Evolutionary conservation across 2,888 invertebrate genomes (phyloP), one percentile per base, ranked within the genome.

Genomic region (Cistogaster globosa): DNA sequence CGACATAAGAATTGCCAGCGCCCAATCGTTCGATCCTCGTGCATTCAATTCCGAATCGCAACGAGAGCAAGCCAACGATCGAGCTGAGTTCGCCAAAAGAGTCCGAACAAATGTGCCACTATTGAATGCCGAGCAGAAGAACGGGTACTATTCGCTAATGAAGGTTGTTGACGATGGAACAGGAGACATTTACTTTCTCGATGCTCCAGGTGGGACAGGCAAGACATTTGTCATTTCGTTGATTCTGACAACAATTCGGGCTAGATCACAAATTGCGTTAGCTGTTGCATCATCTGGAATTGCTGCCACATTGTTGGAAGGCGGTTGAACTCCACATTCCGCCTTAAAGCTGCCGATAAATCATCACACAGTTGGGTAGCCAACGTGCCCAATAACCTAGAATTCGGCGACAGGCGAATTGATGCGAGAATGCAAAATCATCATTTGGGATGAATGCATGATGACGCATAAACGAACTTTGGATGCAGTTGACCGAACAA

Each of bases 221-320:
- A 77, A 65, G 58, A 67, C 68, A 20, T 71, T 65, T 36, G 32
- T 55, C 2, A 20, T 55, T 22, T 22, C 22, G 4, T 20, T 22
- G 12, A 20, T 20, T 22, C 12, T 55, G 18, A 36, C 60, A 32
- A 57, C 42, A 26, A 14, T 20, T 55, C 22, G 32, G 45, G 0
- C 12, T 1, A 14, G 42, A 42, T 57, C 57, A 53, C 60, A 79
- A 62, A 79, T 69, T 67, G 87, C 84, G 51, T 53, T 87, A n/a
- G 86, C 87, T 58, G 38, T 87, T 22, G 87, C 63, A 69, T 87
- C 83, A n/a, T 88, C 87, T n/a, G 87, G 83, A 69, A 87, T 88
- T 67, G 88, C 88, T 32, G 88, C 88, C n/a, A 87, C 88, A 32
- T 32, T 32, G 8, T 32, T 32, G 8, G 32, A 32, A 32, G 32